Evolutionary conservation across 2,888 invertebrate species (phyloP), one percentile per base, ranked within the genome.

Genomic region (Cylloceria caligata): DNA sequence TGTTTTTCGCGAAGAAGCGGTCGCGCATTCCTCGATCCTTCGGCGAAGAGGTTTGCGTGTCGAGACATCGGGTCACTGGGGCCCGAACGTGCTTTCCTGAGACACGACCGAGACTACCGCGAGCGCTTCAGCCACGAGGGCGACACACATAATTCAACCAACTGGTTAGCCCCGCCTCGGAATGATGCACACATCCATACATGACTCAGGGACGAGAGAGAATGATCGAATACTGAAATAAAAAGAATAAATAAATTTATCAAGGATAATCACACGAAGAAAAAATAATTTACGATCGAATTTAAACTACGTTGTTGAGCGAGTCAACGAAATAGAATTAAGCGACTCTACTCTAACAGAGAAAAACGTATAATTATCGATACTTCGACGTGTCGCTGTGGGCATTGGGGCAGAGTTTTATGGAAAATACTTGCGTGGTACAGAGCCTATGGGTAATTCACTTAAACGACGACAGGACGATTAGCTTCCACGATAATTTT

Each of bases 51-150:
- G 64, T 52, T 72, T 57, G 49, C 57, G 60, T 39, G 65, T 16
- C 45, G 60, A 55, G 68, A 21, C 78, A 85, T 80, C 80, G 83
- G 85, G 85, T 85, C 85, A 85, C 80, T 85, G 77, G 83, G 84
- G 72, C 77, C 83, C 71, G 77, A 80, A 80, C 78, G 79, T 83
- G 83, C 57, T 57, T 74, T 39, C 49, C 36, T 39, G 68, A 60
- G 71, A 77, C 34, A 69, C 45, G 47, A 49, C 57, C 64, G 62
- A 52, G 67, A 68, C 60, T 55, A 62, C 36, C 57, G 16, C 55
- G 1, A 11, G 30, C 49, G 57, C 47, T 24, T 6, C n/a, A 68
- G 64, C 55, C 69, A 57, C 74, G 76, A 24, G 76, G 67, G 27
- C 76, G 81, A 81, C 81, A 81, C 76, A 76, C 76, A 77, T 81